Evolutionary conservation across 2,797 vertebrate species (phyloP).

Genomic region (Anisognathus igniventris): DNA sequence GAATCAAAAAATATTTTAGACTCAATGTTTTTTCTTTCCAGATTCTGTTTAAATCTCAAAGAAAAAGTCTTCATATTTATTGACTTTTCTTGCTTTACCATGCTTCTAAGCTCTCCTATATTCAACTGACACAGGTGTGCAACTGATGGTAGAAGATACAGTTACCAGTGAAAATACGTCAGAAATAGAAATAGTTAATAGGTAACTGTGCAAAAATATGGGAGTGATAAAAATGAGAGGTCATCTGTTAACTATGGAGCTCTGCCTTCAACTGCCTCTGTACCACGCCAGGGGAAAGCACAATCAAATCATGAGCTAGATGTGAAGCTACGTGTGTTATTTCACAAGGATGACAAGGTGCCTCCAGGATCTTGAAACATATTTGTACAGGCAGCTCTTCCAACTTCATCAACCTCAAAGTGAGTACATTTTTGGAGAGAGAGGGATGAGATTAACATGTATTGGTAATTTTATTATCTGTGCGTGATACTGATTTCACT

Average conservation of each 20-base stretch:
- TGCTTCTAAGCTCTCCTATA: neutral
- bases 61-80: neutral
- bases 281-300: neutral
- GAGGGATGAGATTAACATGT: neutral
- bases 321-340: neutral
- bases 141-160: neutral
- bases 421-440: conserved; percentile 3
- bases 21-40: neutral
- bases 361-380: accelerated
- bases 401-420: conserved; percentile 5
- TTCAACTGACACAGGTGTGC: accelerated
- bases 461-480: conserved; percentile 67
- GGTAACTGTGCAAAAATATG: neutral
- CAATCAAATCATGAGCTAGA: neutral
- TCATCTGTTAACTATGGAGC: neutral
- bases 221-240: neutral
- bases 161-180: neutral
- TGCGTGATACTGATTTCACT: conserved; percentile 65
- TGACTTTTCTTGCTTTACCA: neutral
- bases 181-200: neutral
- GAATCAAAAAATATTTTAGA: neutral
- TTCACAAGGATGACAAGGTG: neutral
- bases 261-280: neutral
- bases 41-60: neutral
- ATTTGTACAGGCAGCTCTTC: neutral